Evolutionary conservation across 2,888 invertebrate genomes (phyloP).

Genomic region (Plagodis pulveraria): DNA sequence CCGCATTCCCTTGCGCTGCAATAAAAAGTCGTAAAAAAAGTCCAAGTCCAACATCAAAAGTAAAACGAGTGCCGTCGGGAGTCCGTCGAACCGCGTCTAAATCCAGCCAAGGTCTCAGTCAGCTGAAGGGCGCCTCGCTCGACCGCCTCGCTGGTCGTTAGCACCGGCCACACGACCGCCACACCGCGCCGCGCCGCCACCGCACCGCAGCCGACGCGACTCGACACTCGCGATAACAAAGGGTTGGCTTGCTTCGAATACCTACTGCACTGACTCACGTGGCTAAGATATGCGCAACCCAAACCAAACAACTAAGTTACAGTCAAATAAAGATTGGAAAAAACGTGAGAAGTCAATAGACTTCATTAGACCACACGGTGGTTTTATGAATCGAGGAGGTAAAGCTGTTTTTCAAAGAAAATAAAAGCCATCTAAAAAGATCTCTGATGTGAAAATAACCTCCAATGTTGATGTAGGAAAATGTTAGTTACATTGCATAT

Average conservation of each 20-base stretch:
- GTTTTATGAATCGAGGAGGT: slow-evolving; percentile 43
- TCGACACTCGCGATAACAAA: slow-evolving; percentile 70
- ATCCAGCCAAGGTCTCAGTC: slow-evolving; percentile 81
- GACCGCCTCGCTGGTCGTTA: slow-evolving; percentile 76
- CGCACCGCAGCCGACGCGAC: slow-evolving; percentile 4
- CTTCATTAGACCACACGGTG: slow-evolving; percentile 61
- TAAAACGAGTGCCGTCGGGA: slow-evolving; percentile 71
- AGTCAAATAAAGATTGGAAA: slow-evolving; percentile 27
- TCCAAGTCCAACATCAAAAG: slow-evolving; percentile 66
- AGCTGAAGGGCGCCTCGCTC: slow-evolving; percentile 80
- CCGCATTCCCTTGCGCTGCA: slow-evolving; percentile 60
- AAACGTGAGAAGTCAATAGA: slow-evolving; percentile 13
- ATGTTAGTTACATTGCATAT: slow-evolving; percentile 55
- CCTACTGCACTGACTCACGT: slow-evolving; percentile 64
- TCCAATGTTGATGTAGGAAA: slow-evolving; percentile 52
- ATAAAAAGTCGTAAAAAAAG: slow-evolving; percentile 73
- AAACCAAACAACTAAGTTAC: slow-evolving; percentile 16
- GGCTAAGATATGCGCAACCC: slow-evolving; percentile 42
- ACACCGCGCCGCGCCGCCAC: slow-evolving; percentile 66
- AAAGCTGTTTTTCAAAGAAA: slow-evolving; percentile 34
- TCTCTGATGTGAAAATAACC: slow-evolving; percentile 44
- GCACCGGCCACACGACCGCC: slow-evolving; percentile 63
- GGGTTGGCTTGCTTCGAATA: slow-evolving; percentile 57
- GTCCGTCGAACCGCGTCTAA: slow-evolving; percentile 81
- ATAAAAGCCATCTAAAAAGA: slow-evolving; percentile 47